These are phyloP conservation scores for Galeruca laticollis DNA, from an alignment of 2,888 invertebrate genomes.

Conservation along the genomic window DNA sequence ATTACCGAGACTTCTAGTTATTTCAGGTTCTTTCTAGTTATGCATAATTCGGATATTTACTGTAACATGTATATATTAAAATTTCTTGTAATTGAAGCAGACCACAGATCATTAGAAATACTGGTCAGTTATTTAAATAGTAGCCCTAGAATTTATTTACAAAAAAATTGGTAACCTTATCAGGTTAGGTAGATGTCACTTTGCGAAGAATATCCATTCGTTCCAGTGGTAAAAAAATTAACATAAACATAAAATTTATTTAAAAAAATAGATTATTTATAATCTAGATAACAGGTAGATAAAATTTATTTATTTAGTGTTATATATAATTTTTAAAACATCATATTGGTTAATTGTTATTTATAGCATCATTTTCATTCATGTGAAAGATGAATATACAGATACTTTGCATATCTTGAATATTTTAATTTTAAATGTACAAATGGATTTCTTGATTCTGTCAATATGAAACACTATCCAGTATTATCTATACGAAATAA, in stretches of 20 bases:
- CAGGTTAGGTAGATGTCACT: conserved; percentile 3
- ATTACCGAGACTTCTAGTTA: too few relatives aligned
- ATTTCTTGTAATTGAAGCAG: conserved; percentile 9
- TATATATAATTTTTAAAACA: conserved; percentile 18
- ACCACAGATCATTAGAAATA: not conserved
- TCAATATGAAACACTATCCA: not conserved
- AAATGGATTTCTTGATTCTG: not conserved
- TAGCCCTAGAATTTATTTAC: not conserved
- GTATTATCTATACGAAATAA: conserved; percentile 6
- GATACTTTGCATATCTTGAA: not conserved
- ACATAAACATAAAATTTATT: conserved; percentile 3
- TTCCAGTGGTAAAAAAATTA: conserved; percentile 9
- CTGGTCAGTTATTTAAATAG: too few relatives aligned
- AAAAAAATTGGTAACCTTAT: not conserved
- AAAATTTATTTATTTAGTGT: conserved; percentile 22
- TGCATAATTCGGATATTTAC: too few relatives aligned
- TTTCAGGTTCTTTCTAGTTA: too few relatives aligned
- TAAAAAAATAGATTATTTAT: conserved; percentile 9
- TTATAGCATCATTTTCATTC: conserved; percentile 7
- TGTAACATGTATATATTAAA: too few relatives aligned
- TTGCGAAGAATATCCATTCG: not conserved
- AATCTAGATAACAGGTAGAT: conserved; percentile 1
- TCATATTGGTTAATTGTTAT: conserved; percentile 17
- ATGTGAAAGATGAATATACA: conserved; percentile 16
- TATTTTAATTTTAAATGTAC: not conserved